Base-by-base conservation (phyloP, 1,140 invertebrate species). In the Orussus abietinus region DNA sequence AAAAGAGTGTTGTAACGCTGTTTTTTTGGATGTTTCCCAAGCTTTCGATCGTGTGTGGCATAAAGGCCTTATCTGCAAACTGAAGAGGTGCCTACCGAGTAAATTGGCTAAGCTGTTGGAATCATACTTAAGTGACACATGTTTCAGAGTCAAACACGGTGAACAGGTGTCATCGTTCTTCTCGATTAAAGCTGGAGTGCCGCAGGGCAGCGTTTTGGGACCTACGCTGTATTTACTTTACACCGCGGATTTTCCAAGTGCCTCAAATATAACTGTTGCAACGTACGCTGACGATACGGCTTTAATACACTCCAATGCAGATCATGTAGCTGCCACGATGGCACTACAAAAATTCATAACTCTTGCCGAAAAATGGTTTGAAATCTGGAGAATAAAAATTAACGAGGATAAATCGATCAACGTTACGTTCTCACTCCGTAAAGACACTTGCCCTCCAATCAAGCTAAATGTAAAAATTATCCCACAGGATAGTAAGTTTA, bases 201-300 rank as follows among this genome's bases (percentile, higher is more conserved):
- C 57, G 3, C 55, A 60, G 43, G 51, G 56, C 29, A 55, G 53
- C 25, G 43, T 53, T 1, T 30, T 56, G 2, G 53, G 43, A 4
- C 54, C 56, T 0, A 4, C 51, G 1, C 41, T 59, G 2, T 57
- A 63, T 34, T 28, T 36, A 4, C 4, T 57, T 2, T 64, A 43
- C 39, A 61, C 52, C 14, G 28, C 40, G 17, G 53, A 62, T 31
- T 28, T 59, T 7, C 61, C 57, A 14, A 37, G 11, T 13, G 19
- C 6, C 2, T 9, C 22, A 11, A 13, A 49, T 3, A 49, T 33
- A 7, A 47, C 40, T 5, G 38, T 42, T 5, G 55, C 55, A 5
- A 57, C 55, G 3, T 62, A 49, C 47, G 50, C 57, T 6, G 49
- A 64, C 26, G 51, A 60, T 28, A 53, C 54, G 13, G 51, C 51